phyloP scores from a whole-genome alignment of 2,113 vertebrate species.

The Ahaetulla prasina region DNA sequence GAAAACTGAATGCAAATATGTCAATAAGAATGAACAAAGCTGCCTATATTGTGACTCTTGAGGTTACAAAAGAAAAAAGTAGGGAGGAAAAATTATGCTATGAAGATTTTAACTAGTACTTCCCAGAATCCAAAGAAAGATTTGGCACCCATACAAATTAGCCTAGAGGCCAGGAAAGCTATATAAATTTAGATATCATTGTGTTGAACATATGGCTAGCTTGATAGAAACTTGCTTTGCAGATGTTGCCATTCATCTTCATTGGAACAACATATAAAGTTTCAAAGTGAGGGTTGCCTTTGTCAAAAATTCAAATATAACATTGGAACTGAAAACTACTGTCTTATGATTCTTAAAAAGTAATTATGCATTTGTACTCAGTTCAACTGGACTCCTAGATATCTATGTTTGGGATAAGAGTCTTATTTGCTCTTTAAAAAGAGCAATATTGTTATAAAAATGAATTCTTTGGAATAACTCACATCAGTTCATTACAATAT shows the following conservation, averaged over 20 bases:
- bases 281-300: neutral
- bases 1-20: neutral
- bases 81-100: neutral
- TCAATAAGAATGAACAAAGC: neutral
- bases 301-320: neutral
- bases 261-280: neutral
- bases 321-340: neutral
- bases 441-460: neutral
- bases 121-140: neutral
- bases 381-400: neutral
- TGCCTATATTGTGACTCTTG: neutral
- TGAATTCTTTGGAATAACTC: neutral
- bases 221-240: neutral
- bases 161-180: neutral
- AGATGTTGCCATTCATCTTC: neutral
- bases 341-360: neutral
- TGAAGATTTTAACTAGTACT: constrained; percentile 1
- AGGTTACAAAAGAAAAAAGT: neutral
- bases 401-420: neutral
- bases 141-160: neutral
- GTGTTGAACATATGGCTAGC: neutral
- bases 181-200: constrained; percentile 1
- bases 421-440: neutral
- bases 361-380: neutral
- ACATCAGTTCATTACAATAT: neutral